Evolutionary conservation across 2,888 invertebrate species (phyloP), one percentile per base, ranked within the genome.

Genomic region (Epistrophe eligans): DNA sequence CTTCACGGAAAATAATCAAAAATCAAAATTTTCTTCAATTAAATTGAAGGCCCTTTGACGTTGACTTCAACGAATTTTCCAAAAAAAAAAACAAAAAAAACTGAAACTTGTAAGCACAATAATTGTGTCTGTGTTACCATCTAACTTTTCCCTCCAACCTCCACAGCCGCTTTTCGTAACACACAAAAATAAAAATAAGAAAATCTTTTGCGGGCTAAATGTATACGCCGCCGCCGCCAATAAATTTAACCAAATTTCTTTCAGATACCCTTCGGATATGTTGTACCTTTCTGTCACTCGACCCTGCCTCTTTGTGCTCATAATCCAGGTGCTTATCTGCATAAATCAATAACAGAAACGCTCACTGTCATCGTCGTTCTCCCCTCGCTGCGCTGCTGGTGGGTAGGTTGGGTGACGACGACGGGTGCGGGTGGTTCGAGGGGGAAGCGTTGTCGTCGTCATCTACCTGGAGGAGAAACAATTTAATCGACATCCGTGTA

Each of bases 281-380:
- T 60, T 67, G 35, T 38, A 43, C 28, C 28, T 50, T 55, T 52
- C 85, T 87, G 74, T 79, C 77, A 81, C 72, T 85, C 57, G 77
- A 67, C 52, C 79, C 60, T 79, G 79, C 74, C 45, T 76, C 74
- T 83, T 52, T 40, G 76, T 76, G 79, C 83, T 87, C 83, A 87
- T 87, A 87, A 87, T 87, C 83, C 87, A 82, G 90, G 89, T 89
- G 90, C 91, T 91, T 91, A 91, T 91, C 91, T 91, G 90, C 91
- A 91, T 91, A 91, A 91, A 91, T 91, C 91, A 91, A 91, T 91
- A 91, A 90, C 90, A 87, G 83, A 58, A 87, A 87, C 83, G 79
- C 55, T 87, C 87, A 79, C 83, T 83, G 87, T 83, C 83, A 83
- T 79, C 87, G 76, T 87, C 66, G 66, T 76, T 79, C 40, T 79